Evolutionary conservation across 2,797 vertebrate species (phyloP).

Genomic region (Acanthornis magna): DNA sequence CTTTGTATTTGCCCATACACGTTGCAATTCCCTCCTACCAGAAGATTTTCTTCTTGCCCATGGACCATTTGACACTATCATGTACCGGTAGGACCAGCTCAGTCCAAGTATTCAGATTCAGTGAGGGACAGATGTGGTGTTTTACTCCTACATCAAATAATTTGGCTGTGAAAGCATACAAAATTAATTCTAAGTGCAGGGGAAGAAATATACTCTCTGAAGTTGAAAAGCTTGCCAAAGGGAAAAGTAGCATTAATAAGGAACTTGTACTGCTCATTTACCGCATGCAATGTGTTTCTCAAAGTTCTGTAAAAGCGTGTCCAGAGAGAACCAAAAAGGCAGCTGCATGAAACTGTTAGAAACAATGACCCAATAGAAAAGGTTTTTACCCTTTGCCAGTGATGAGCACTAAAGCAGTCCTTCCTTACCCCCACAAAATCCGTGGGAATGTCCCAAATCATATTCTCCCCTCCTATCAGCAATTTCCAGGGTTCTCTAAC

Average conservation of each 20-base stretch:
- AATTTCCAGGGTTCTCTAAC: neutral
- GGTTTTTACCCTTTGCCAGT: neutral
- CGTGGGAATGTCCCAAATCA: neutral
- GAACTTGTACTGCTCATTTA: constrained; percentile 4
- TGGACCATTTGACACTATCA: neutral
- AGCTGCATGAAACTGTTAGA: neutral
- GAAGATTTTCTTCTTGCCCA: neutral
- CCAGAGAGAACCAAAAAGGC: neutral
- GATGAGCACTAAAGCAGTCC: neutral
- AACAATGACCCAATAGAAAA: neutral
- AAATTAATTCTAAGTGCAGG: constrained; percentile 18
- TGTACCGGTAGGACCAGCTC: neutral
- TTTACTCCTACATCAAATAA: constrained; percentile 2
- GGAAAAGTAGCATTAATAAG: constrained; percentile 14
- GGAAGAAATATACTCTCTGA: neutral
- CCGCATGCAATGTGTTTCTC: neutral
- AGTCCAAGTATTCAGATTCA: neutral
- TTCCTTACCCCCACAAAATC: neutral
- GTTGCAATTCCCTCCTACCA: neutral
- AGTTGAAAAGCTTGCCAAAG: constrained; percentile 18
- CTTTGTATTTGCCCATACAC: neutral
- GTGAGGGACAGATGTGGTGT: neutral
- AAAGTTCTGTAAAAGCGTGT: neutral
- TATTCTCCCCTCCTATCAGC: neutral
- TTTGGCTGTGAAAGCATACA: neutral